Evolutionary conservation across 2,797 vertebrate species (phyloP).

Genomic region (Arnoldichthys spilopterus): DNA sequence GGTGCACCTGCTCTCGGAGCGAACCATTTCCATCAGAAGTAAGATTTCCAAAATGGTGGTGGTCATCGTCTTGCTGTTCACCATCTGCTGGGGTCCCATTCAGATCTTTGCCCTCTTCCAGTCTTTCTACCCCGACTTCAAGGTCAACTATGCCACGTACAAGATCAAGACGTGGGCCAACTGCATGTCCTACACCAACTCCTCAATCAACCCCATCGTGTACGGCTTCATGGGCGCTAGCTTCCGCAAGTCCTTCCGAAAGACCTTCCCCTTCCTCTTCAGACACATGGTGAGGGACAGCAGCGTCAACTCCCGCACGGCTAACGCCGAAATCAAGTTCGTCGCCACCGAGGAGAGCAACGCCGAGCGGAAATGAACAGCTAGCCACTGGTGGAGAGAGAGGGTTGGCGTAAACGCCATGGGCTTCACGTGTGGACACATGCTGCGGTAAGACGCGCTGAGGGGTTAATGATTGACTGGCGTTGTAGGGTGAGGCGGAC

Average conservation of each 20-base stretch:
- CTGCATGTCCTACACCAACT: slow-evolving; percentile 91
- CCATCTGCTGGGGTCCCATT: slow-evolving; percentile 86
- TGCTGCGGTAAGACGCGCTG: not conserved
- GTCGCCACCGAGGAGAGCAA: slow-evolving; percentile 78
- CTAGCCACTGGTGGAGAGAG: no score
- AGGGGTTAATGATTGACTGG: slow-evolving; percentile 8
- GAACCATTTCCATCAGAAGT: slow-evolving; percentile 83
- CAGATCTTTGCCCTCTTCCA: slow-evolving; percentile 83
- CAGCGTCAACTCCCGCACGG: slow-evolving; percentile 80
- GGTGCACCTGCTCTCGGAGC: slow-evolving; percentile 85
- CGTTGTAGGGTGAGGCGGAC: not conserved
- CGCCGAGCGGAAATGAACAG: slow-evolving; percentile 57
- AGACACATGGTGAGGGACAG: slow-evolving; percentile 82
- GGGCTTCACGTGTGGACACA: slow-evolving; percentile 9
- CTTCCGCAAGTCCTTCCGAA: slow-evolving; percentile 86
- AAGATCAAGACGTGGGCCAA: slow-evolving; percentile 91
- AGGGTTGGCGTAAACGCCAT: no score
- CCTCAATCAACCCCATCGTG: slow-evolving; percentile 86
- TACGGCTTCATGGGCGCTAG: slow-evolving; percentile 89
- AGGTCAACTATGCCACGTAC: slow-evolving; percentile 81
- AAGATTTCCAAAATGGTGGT: slow-evolving; percentile 90
- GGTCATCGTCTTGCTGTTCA: slow-evolving; percentile 83
- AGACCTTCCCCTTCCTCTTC: slow-evolving; percentile 86
- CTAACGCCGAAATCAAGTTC: slow-evolving; percentile 88
- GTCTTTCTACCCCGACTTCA: slow-evolving; percentile 82